These are phyloP conservation scores for Leistus spinibarbis DNA, from an alignment of 2,888 invertebrate species.

Conservation along the genomic window DNA sequence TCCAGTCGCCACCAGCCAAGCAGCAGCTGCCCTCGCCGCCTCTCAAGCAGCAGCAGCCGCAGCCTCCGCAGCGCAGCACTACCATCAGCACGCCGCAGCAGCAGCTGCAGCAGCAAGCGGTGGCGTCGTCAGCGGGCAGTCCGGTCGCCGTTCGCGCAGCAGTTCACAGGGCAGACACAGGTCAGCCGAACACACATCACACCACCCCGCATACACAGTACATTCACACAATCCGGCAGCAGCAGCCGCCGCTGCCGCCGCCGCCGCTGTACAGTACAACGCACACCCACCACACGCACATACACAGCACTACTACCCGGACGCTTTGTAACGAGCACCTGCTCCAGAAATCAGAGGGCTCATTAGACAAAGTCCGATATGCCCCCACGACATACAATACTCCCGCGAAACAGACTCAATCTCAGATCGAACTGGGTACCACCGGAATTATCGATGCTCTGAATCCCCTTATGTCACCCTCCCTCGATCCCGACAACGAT, in stretches of 20 bases:
- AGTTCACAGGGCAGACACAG: constrained; percentile 59
- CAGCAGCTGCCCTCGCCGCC: constrained; percentile 46
- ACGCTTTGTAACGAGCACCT: constrained; percentile 63
- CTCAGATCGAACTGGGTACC: constrained; percentile 55
- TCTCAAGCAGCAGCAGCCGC: constrained; percentile 43
- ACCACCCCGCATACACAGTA: constrained; percentile 51
- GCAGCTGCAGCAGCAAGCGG: constrained; percentile 57
- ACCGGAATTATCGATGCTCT: constrained; percentile 34
- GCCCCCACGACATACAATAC: constrained; percentile 42
- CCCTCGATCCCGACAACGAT: constrained; percentile 48
- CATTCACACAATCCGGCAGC: constrained; percentile 25
- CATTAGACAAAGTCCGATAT: constrained; percentile 59
- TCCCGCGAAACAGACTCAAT: constrained; percentile 53
- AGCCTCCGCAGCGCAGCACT: constrained; percentile 41
- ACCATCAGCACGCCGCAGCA: constrained; percentile 54
- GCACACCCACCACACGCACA: constrained; percentile 51
- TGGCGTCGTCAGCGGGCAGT: constrained; percentile 53
- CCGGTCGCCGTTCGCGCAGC: constrained; percentile 60
- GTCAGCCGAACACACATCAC: constrained; percentile 40
- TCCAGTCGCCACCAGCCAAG: constrained; percentile 40
- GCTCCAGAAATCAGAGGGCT: constrained; percentile 59
- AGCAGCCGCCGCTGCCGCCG: constrained; percentile 40
- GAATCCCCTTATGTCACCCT: constrained; percentile 17
- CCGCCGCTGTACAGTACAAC: constrained; percentile 41
- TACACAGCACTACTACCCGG: constrained; percentile 57